Conservation (phyloP, 2,888 invertebrate genomes). For the Calliphora vomitoria region DNA sequence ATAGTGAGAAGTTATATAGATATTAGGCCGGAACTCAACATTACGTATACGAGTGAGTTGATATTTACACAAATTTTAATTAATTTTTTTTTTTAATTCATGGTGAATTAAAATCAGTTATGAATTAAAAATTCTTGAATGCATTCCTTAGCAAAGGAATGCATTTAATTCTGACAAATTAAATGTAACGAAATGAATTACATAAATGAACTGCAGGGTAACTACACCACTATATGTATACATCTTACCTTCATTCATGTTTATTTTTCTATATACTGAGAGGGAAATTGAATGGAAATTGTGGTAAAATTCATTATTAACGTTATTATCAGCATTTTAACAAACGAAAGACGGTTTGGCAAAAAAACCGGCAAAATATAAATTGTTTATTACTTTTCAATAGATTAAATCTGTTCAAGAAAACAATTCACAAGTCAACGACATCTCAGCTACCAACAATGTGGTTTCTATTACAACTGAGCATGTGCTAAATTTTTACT, state of each 20-base stretch:
- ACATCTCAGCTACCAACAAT: not conserved
- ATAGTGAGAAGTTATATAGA: no score
- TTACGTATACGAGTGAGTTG: no score
- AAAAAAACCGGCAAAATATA: constrained; percentile 16
- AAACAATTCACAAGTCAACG: constrained; percentile 49
- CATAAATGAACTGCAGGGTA: no score
- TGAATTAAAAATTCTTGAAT: no score
- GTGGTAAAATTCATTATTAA: constrained; percentile 1
- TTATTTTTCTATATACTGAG: not conserved
- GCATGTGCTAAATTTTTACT: constrained; percentile 16
- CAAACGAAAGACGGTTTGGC: not conserved
- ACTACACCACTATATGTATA: no score
- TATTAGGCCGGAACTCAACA: no score
- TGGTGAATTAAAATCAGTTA: no score
- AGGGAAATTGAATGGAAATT: constrained; percentile 2
- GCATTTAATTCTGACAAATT: no score
- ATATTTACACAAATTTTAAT: no score
- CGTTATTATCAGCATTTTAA: not conserved
- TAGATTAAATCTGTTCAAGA: constrained; percentile 6
- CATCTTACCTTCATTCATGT: not conserved
- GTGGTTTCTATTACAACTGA: not conserved
- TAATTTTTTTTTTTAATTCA: no score
- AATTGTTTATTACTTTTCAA: constrained; percentile 2
- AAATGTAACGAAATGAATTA: no score
- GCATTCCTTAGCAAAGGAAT: no score